These are phyloP conservation scores for Alviniconcha marisindica DNA, from an alignment of 1,140 invertebrate species.

Conservation along the genomic window DNA sequence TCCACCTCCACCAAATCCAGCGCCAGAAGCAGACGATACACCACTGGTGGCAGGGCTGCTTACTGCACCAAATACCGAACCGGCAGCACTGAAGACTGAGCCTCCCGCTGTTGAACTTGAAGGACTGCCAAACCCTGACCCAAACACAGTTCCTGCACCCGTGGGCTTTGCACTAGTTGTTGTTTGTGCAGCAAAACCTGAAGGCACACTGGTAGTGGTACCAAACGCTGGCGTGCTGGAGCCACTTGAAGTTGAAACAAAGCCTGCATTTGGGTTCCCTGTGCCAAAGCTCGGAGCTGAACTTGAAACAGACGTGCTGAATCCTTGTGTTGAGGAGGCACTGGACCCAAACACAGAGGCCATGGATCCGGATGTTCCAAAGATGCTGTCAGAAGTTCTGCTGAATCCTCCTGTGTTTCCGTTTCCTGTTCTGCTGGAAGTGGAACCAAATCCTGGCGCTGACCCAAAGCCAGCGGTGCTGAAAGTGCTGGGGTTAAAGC, in stretches of 20 bases:
- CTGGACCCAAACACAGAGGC: conserved; percentile 33
- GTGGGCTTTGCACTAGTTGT: no score
- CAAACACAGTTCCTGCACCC: conserved; percentile 5
- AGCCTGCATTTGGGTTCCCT: not conserved
- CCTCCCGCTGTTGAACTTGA: not conserved
- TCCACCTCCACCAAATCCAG: no score
- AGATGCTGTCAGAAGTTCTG: not conserved
- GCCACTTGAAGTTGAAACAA: conserved; percentile 12
- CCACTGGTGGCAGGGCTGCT: no score
- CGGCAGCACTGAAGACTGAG: not conserved
- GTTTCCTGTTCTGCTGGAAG: not conserved
- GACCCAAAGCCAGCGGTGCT: conserved; percentile 17
- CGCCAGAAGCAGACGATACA: conserved; percentile 35
- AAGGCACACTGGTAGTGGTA: not conserved
- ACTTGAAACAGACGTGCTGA: not conserved
- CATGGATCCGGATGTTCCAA: conserved; percentile 21
- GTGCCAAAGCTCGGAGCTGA: not conserved
- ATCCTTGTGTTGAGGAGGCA: conserved; percentile 21
- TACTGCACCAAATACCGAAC: conserved; percentile 32
- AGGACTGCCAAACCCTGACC: not conserved
- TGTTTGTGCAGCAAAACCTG: conserved; percentile 18
- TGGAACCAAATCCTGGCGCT: not conserved
- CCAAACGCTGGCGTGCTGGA: conserved; percentile 36
- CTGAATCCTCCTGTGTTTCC: not conserved
- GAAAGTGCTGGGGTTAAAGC: no score